These are phyloP conservation scores for Nestor notabilis DNA, from an alignment of 2,113 vertebrate species.

Conservation along the genomic window DNA sequence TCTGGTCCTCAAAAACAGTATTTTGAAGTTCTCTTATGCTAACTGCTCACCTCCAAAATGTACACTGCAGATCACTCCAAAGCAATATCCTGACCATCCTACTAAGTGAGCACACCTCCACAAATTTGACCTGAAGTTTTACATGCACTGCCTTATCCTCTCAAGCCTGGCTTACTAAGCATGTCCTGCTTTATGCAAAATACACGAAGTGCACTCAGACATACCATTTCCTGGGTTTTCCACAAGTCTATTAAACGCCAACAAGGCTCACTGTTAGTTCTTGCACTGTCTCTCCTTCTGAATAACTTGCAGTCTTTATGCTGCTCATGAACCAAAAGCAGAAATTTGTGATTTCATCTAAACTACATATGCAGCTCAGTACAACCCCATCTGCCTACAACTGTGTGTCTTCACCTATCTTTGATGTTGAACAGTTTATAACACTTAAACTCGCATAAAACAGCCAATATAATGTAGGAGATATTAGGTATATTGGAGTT, in stretches of 20 bases:
- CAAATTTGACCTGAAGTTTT: neutral
- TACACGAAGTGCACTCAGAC: neutral
- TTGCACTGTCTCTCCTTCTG: neutral
- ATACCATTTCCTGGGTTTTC: neutral
- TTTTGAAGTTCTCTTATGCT: neutral
- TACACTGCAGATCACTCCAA: neutral
- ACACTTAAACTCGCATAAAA: neutral
- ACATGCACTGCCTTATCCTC: neutral
- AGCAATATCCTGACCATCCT: neutral
- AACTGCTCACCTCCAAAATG: neutral
- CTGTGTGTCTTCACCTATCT: neutral
- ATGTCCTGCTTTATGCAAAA: neutral
- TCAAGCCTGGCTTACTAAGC: neutral
- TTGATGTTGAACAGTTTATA: neutral
- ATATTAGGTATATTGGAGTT: neutral
- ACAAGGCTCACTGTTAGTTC: neutral
- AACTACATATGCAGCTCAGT: neutral
- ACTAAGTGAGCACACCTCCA: neutral
- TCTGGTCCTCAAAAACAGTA: neutral
- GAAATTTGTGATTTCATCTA: neutral
- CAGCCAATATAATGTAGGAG: neutral
- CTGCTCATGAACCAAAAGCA: neutral
- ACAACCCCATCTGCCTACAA: neutral
- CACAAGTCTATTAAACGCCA: neutral
- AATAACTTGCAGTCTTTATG: neutral